A percentile compares a stretch with the other conserved stretches of the same genome.
These are phyloP conservation scores for Drosophila mettleri DNA, from an alignment of 2,888 invertebrate genomes.

Conservation along the genomic window DNA sequence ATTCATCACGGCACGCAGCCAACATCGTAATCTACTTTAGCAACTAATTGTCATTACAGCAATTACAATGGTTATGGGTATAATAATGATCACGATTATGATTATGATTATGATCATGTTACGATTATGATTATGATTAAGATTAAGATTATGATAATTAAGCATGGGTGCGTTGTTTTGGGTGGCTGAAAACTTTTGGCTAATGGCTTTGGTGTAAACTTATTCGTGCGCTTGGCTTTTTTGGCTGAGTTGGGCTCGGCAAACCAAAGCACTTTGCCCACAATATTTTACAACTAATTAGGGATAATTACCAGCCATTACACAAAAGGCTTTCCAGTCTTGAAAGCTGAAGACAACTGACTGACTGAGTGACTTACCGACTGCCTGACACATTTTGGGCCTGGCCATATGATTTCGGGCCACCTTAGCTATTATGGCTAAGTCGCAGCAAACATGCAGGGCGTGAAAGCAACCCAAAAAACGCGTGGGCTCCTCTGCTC, in stretches of 20 bases:
- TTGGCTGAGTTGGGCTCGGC: not conserved
- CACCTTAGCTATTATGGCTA: conserved; percentile 3
- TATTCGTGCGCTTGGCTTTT: conserved; percentile 17
- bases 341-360: conserved; percentile 14
- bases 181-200: conserved; percentile 22
- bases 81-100: conserved; percentile 3
- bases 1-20: conserved; percentile 19
- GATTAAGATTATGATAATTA: conserved; percentile 14
- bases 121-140: conserved; percentile 9
- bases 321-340: conserved; percentile 27
- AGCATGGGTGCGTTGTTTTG: not conserved
- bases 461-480: not conserved
- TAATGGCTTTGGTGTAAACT: conserved; percentile 25
- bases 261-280: conserved; percentile 33
- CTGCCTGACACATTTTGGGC: conserved; percentile 11
- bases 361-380: conserved; percentile 1
- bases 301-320: conserved; percentile 49
- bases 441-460: not conserved
- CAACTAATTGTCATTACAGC: conserved; percentile 12
- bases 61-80: conserved; percentile 3
- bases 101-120: not conserved
- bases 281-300: conserved; percentile 52
- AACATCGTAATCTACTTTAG: conserved; percentile 9
- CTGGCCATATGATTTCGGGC: conserved; percentile 3
- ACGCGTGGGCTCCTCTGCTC: not conserved